Conservation (phyloP, 2,888 invertebrate species). For the Lamproptera curius region DNA sequence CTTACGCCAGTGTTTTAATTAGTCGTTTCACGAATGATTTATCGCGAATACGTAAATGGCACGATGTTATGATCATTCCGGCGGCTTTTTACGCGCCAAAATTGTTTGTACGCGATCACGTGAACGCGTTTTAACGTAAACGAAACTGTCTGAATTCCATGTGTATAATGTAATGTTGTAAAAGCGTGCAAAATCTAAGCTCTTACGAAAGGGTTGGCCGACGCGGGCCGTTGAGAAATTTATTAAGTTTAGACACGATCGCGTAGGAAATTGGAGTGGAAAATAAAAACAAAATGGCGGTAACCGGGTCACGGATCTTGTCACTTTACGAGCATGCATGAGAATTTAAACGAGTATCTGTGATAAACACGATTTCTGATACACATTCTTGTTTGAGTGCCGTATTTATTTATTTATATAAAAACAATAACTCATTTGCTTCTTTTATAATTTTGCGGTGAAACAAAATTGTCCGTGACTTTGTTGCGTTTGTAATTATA, state of each 20-base stretch:
- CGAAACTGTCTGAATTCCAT: too few species aligned
- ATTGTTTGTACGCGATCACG: too few species aligned
- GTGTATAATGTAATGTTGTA: constrained; percentile 40
- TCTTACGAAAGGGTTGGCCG: constrained; percentile 50
- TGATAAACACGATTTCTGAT: constrained; percentile 4
- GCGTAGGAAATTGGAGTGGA: constrained; percentile 64
- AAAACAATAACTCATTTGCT: neutral
- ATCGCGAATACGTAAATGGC: constrained; percentile 48
- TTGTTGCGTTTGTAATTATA: constrained; percentile 3
- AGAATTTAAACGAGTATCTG: constrained; percentile 11
- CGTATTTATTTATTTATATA: neutral
- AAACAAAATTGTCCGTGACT: constrained; percentile 1
- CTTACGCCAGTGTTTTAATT: constrained; percentile 74
- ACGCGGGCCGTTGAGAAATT: constrained; percentile 48
- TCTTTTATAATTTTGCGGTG: constrained; percentile 3
- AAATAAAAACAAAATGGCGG: constrained; percentile 53
- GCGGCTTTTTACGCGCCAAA: constrained; percentile 37
- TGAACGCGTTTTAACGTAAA: too few species aligned
- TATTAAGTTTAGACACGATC: constrained; percentile 56
- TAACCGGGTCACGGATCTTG: constrained; percentile 57
- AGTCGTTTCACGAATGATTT: constrained; percentile 75
- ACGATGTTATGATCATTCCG: constrained; percentile 36
- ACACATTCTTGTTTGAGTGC: constrained; percentile 6
- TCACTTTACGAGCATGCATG: constrained; percentile 22
- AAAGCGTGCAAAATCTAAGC: constrained; percentile 51